Conservation (phyloP, 2,888 invertebrate species). For the Microplitis manilae region DNA sequence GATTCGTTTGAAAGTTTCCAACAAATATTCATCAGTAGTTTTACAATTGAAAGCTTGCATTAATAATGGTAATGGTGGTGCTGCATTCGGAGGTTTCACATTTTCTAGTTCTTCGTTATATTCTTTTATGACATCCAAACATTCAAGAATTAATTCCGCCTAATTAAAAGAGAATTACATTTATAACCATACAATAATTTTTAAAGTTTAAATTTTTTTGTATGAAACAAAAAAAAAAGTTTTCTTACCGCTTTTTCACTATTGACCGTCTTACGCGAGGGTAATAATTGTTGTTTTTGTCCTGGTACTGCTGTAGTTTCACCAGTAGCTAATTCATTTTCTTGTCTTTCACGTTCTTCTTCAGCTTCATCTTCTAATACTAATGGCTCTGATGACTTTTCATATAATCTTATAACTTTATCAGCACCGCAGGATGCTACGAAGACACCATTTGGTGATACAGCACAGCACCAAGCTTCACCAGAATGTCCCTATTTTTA, state of each 20-base stretch:
- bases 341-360: conserved; percentile 84
- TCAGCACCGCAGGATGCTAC: conserved; percentile 89
- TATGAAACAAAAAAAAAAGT: too few relatives aligned
- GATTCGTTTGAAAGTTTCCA: conserved; percentile 85
- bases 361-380: conserved; percentile 95
- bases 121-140: conserved; percentile 83
- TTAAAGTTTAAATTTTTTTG: not conserved
- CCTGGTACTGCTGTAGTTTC: conserved; percentile 81
- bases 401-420: conserved; percentile 87
- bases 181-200: not conserved
- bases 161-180: conserved; percentile 53
- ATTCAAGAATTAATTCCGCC: conserved; percentile 94
- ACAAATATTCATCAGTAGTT: conserved; percentile 84
- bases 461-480: conserved; percentile 82
- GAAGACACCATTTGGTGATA: conserved; percentile 87
- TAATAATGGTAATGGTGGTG: conserved; percentile 81
- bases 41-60: conserved; percentile 86
- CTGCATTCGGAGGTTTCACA: conserved; percentile 71
- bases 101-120: conserved; percentile 77
- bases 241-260: conserved; percentile 87
- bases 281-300: conserved; percentile 83
- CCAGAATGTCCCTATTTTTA: conserved; percentile 84
- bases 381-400: conserved; percentile 89
- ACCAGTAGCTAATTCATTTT: conserved; percentile 81
- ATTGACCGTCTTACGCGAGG: conserved; percentile 90